These are phyloP conservation scores for Limenitis arthemis DNA, from an alignment of 2,888 invertebrate species.

Conservation along the genomic window DNA sequence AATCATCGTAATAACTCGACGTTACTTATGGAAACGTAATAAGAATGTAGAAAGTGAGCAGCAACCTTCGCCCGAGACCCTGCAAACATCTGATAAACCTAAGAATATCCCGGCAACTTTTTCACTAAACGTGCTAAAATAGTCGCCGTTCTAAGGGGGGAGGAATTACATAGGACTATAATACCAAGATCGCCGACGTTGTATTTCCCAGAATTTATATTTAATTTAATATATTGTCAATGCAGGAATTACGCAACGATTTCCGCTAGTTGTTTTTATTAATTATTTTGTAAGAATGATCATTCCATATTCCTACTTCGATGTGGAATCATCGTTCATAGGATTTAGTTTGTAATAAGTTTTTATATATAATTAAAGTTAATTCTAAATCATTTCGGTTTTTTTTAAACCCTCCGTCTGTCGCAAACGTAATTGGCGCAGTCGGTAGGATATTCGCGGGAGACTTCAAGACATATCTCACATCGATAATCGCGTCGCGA, in stretches of 20 bases:
- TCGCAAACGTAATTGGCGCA: neutral
- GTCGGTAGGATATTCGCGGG: neutral
- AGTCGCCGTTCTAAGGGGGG: slow-evolving; percentile 3
- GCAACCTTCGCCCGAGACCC: too few relatives aligned
- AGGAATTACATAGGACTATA: neutral
- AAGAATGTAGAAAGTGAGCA: too few relatives aligned
- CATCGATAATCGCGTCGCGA: slow-evolving; percentile 3
- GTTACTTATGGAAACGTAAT: too few relatives aligned
- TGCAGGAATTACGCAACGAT: too few relatives aligned
- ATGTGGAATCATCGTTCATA: neutral
- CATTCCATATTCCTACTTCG: neutral
- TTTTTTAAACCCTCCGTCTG: neutral
- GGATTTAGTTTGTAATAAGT: neutral
- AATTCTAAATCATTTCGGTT: neutral
- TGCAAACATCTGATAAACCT: too few relatives aligned
- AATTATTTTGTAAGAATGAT: too few relatives aligned
- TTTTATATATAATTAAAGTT: too few relatives aligned
- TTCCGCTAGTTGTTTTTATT: too few relatives aligned
- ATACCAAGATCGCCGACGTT: too few relatives aligned
- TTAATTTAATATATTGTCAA: too few relatives aligned
- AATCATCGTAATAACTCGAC: too few relatives aligned
- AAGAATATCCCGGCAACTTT: slow-evolving; percentile 1
- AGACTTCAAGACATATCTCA: neutral
- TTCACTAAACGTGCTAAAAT: slow-evolving; percentile 5
- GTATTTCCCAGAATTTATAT: too few relatives aligned